Percentiles rank a stretch among this genome's conserved stretches.
Conservation (phyloP, 1,140 invertebrate species). For the Ceratosolen solmsi region DNA sequence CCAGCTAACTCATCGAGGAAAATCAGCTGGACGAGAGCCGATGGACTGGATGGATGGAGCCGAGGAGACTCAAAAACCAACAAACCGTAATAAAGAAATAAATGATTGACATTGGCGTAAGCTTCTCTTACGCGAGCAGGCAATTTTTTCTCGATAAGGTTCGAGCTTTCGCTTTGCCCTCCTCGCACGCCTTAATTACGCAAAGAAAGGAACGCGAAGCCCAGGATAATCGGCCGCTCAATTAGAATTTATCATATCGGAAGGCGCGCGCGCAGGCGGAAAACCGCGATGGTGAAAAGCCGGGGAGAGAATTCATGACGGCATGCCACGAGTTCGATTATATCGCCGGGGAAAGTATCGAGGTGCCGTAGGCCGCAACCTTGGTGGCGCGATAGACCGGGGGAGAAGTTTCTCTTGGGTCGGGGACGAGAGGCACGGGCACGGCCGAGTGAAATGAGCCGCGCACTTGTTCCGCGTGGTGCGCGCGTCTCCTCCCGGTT, state of each 20-base stretch:
- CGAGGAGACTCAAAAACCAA: neutral
- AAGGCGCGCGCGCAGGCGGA: neutral
- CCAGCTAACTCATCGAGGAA: neutral
- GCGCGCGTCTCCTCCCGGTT: neutral
- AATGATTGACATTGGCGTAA: neutral
- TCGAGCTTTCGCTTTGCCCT: neutral
- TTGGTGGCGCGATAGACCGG: neutral
- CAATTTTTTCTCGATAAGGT: neutral
- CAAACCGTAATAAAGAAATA: neutral
- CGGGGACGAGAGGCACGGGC: neutral
- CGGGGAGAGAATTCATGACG: neutral
- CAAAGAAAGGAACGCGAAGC: neutral
- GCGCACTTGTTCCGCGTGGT: neutral
- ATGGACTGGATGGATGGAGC: too few species aligned
- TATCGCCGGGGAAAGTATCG: neutral
- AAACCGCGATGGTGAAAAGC: slow-evolving; percentile 12
- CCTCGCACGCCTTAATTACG: neutral
- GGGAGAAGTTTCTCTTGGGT: too few species aligned
- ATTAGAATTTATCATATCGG: slow-evolving; percentile 6
- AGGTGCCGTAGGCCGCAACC: neutral
- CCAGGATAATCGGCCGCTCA: neutral
- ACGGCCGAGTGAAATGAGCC: neutral
- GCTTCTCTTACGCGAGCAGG: neutral
- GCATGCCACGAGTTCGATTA: neutral
- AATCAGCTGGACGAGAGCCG: neutral